Evolutionary conservation across 2,888 invertebrate genomes (phyloP).

Genomic region (Epirrita christyi): DNA sequence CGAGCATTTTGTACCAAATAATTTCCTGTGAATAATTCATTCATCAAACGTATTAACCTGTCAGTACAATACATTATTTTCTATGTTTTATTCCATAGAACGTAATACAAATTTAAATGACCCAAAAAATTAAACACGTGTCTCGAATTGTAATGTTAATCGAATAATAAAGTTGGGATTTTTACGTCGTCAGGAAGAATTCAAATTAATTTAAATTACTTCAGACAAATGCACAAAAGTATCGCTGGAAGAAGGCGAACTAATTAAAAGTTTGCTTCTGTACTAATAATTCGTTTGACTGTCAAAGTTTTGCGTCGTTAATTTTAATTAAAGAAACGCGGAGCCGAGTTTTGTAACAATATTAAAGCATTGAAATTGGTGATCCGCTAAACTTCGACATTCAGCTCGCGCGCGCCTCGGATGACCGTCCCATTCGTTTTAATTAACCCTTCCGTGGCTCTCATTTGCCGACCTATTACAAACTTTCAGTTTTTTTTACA

Average conservation of each 20-base stretch:
- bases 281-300: constrained; percentile 85
- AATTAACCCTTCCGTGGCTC: constrained; percentile 78
- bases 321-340: constrained; percentile 85
- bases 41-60: constrained; percentile 50
- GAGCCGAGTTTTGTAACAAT: constrained; percentile 79
- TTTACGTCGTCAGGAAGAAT: constrained; percentile 62
- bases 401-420: constrained; percentile 57
- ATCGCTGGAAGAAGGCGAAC: constrained; percentile 77
- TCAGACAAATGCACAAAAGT: constrained; percentile 79
- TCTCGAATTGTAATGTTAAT: constrained; percentile 38
- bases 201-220: constrained; percentile 78
- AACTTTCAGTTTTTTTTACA: constrained; percentile 63
- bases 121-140: constrained; percentile 35
- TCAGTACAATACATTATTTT: constrained; percentile 39
- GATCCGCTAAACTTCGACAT: constrained; percentile 83
- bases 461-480: constrained; percentile 66
- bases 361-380: constrained; percentile 84
- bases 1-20: constrained; percentile 47
- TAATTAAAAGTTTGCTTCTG: constrained; percentile 83
- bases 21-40: constrained; percentile 50
- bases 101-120: constrained; percentile 43
- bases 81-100: constrained; percentile 43
- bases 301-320: constrained; percentile 84
- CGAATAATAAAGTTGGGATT: constrained; percentile 44
- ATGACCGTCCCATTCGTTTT: constrained; percentile 81